Percentiles rank a stretch among this genome's conserved stretches.
Evolutionary conservation across 2,113 vertebrate species (phyloP).

Genomic region (Lates calcarifer): DNA sequence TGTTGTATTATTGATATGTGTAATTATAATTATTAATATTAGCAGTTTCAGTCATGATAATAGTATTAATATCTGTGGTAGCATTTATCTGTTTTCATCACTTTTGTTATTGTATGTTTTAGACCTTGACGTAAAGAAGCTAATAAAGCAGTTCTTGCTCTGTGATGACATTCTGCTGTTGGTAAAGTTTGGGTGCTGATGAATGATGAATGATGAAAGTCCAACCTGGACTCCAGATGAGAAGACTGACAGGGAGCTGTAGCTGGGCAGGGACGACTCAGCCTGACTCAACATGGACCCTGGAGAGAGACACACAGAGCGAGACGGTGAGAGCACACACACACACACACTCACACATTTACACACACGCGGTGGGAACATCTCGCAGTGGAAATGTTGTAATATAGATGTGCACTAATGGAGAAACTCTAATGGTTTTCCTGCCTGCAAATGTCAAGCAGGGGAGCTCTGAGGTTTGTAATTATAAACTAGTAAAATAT

Average conservation of each 20-base stretch:
- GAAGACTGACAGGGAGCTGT: conserved; percentile 86
- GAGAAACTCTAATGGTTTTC: conserved; percentile 53
- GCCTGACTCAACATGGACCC: conserved; percentile 88
- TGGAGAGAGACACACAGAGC: conserved; percentile 60
- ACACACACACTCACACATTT: conserved; percentile 23
- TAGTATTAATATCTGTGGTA: background rate
- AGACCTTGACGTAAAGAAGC: background rate
- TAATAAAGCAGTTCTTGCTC: background rate
- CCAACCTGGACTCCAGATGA: conserved; percentile 87
- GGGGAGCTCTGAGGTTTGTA: conserved; percentile 15
- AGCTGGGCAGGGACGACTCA: conserved; percentile 86
- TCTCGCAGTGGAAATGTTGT: conserved; percentile 43
- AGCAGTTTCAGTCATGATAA: background rate
- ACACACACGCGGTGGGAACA: conserved; percentile 23
- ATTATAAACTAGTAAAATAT: conserved; percentile 51
- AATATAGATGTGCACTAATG: conserved; percentile 61
- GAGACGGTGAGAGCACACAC: conserved; percentile 16
- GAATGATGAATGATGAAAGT: conserved; percentile 67
- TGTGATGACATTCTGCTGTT: conserved; percentile 23
- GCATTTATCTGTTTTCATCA: background rate
- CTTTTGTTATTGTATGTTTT: background rate
- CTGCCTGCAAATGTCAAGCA: conserved; percentile 39
- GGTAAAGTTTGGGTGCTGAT: conserved; percentile 54
- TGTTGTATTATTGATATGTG: background rate
- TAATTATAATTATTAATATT: background rate